phyloP scores from a whole-genome alignment of 2,113 vertebrate genomes.

The Peromyscus leucopus region DNA sequence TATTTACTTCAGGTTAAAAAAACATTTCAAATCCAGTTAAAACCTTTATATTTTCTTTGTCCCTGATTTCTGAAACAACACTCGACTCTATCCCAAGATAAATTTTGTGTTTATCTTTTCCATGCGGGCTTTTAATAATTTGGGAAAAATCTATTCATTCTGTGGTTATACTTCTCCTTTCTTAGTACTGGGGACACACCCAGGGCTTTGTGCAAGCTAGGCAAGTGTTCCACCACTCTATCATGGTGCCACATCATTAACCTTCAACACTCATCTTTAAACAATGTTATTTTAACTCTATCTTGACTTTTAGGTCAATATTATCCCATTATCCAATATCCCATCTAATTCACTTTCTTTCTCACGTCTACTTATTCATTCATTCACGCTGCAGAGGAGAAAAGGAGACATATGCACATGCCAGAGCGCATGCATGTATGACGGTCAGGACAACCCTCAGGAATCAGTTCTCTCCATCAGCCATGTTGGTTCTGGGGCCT shows the following conservation, averaged over 20 bases:
- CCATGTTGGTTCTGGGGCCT: background rate
- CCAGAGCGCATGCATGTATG: background rate
- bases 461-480: background rate
- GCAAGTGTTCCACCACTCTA: background rate
- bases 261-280: background rate
- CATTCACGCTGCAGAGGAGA: too few relatives aligned
- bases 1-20: conserved; percentile 48
- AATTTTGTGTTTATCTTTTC: conserved; percentile 38
- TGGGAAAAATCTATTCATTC: background rate
- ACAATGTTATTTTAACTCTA: background rate
- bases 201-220: background rate
- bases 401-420: background rate
- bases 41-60: background rate
- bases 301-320: background rate
- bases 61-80: background rate
- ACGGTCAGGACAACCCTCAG: background rate
- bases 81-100: background rate
- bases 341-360: background rate
- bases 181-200: too few relatives aligned
- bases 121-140: conserved; percentile 21
- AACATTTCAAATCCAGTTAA: conserved; percentile 14
- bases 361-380: background rate
- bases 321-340: background rate
- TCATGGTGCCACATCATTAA: fast-evolving
- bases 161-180: background rate